Percentiles rank a stretch among this genome's conserved stretches.
Evolutionary conservation across 2,888 invertebrate species (phyloP).

Genomic region (Didymodactylos carnosus): DNA sequence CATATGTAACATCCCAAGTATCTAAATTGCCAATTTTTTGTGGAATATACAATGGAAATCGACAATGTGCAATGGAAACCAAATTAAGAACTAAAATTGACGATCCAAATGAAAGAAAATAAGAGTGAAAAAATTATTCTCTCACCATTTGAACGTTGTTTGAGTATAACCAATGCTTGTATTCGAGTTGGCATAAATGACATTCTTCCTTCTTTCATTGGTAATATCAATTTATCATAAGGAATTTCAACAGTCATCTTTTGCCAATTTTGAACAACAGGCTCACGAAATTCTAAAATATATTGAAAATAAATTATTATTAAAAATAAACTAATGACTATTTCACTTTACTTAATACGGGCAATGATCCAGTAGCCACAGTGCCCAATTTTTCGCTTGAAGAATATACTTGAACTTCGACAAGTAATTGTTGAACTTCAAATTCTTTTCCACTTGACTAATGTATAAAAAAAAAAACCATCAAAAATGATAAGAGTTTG

Average conservation of each 20-base stretch:
- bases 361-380: background rate
- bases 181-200: background rate
- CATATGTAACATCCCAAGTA: slow-evolving; percentile 9
- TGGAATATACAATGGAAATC: slow-evolving; percentile 5
- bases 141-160: background rate
- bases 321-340: background rate
- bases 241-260: background rate
- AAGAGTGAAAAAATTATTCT: background rate
- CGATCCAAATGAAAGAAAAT: background rate
- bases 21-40: slow-evolving; percentile 5
- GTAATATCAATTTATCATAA: background rate
- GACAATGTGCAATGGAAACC: background rate
- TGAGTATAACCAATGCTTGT: background rate
- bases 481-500: background rate
- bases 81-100: background rate
- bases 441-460: background rate
- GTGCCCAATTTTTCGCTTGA: background rate
- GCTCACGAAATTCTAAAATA: background rate
- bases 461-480: background rate
- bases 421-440: background rate
- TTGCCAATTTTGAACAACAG: background rate
- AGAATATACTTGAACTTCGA: background rate
- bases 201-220: background rate
- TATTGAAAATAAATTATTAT: background rate
- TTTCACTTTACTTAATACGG: background rate